Evolutionary conservation across 1,140 invertebrate genomes (phyloP), one percentile per base, ranked within the genome.

Genomic region (Drosophila orena): DNA sequence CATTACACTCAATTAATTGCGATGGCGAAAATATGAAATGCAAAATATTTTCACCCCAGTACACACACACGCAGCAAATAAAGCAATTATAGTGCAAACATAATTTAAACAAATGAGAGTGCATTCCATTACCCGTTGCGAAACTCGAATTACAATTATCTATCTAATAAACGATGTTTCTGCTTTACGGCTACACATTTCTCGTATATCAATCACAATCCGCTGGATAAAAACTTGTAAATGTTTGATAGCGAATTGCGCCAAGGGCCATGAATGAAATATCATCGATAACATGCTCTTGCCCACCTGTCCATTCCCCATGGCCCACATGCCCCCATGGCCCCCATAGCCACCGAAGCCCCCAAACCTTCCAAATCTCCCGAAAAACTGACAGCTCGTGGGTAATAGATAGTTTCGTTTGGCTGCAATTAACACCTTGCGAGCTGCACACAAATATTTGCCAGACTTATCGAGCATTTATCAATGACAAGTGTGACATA

Each of bases 371-470:
- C 27, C 27, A 30, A 30, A 30, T 10, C 8, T 30, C 15, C 46
- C 6, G n/a, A 27, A 58, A 42, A 30, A 17, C 34, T 77, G 77
- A 68, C 66, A 77, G 58, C 73, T 58, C 62, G 62, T 65, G 42
- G 56, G 47, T 75, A 78, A 86, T 78, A 86, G 78, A 85, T 85
- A 81, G 68, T 77, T 85, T 70, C 60, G 57, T 66, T 64, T 64
- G 62, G 52, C 43, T 76, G 55, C 75, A 88, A 86, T 86, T 86
- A 88, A 81, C 83, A 86, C 81, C 70, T 83, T 57, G 66, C 55
- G 50, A 65, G 75, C 79, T 76, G 38, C 79, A 46, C 58, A 88
- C 83, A 88, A 86, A 86, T 86, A 86, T 88, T 86, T 86, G 75
- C 75, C 43, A 71, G 69, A 81, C 81, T 88, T 86, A 88, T 86